Percentiles rank a stretch among this genome's conserved stretches.
Evolutionary conservation across 2,888 invertebrate species (phyloP).

Genomic region (Belgica antarctica): DNA sequence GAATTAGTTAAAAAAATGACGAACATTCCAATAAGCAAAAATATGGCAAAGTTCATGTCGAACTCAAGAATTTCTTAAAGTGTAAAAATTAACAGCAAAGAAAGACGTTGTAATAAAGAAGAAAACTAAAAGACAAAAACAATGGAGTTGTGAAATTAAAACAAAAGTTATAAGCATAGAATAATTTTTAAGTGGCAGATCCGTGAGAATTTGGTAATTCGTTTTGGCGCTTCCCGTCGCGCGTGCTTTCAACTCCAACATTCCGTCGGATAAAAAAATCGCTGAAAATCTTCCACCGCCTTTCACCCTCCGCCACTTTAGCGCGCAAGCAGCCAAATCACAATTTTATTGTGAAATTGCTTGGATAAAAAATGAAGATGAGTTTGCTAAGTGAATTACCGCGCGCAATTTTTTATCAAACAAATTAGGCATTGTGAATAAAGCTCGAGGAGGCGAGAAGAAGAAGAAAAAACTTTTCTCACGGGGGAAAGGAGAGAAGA

Average conservation of each 20-base stretch:
- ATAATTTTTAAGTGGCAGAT: neutral
- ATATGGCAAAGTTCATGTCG: too few species aligned
- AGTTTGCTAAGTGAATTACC: slow-evolving; percentile 1
- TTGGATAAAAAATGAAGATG: neutral
- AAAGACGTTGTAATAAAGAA: too few species aligned
- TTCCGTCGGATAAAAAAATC: too few species aligned
- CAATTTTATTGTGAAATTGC: neutral
- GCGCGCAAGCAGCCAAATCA: neutral
- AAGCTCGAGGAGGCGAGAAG: neutral
- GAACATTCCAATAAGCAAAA: neutral
- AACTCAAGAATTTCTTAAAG: neutral
- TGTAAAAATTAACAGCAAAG: neutral
- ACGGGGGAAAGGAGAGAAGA: slow-evolving; percentile 18
- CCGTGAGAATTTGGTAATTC: too few species aligned
- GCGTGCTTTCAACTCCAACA: too few species aligned
- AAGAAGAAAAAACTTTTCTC: slow-evolving; percentile 31
- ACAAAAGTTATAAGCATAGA: too few species aligned
- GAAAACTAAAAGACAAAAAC: neutral
- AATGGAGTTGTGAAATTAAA: slow-evolving; percentile 4
- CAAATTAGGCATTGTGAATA: neutral
- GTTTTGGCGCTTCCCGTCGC: too few species aligned
- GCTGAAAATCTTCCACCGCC: neutral
- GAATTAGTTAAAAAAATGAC: too few species aligned
- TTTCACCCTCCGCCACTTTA: neutral
- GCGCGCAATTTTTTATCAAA: slow-evolving; percentile 1